These are phyloP conservation scores for Acestrorhynchus altus DNA, from an alignment of 2,797 vertebrate genomes.

Conservation along the genomic window DNA sequence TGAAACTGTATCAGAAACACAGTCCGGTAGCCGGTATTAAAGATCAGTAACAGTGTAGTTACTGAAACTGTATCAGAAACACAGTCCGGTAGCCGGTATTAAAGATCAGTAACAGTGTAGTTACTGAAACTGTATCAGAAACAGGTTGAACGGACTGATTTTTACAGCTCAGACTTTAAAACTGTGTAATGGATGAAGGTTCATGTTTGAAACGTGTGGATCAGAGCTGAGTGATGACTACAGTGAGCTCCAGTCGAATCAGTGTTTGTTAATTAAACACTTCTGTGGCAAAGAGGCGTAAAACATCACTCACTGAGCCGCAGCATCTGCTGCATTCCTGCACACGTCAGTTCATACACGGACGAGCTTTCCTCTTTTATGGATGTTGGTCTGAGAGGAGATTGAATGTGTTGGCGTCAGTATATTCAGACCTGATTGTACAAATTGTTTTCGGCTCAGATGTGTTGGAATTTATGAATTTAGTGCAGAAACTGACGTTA, in stretches of 20 bases:
- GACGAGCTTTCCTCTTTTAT: not conserved
- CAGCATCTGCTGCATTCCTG: not conserved
- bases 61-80: no score
- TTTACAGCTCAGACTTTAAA: not conserved
- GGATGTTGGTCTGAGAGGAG: not conserved
- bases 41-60: no score
- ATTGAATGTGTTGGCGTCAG: not conserved
- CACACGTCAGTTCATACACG: not conserved
- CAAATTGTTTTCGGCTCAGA: no score
- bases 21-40: no score
- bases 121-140: no score
- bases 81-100: no score
- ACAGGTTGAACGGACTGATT: no score
- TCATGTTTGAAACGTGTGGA: conserved; percentile 28
- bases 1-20: no score
- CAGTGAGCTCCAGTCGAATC: conserved; percentile 10
- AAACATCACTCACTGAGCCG: conserved; percentile 22
- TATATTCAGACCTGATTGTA: not conserved
- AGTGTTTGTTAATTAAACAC: conserved; percentile 35
- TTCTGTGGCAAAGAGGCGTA: conserved; percentile 20
- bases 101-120: no score
- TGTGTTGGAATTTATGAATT: no score
- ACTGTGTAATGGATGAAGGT: not conserved
- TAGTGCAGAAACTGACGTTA: not conserved
- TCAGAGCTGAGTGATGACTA: not conserved